phyloP scores from a whole-genome alignment of 2,113 vertebrate species.

The Etheostoma spectabile region DNA sequence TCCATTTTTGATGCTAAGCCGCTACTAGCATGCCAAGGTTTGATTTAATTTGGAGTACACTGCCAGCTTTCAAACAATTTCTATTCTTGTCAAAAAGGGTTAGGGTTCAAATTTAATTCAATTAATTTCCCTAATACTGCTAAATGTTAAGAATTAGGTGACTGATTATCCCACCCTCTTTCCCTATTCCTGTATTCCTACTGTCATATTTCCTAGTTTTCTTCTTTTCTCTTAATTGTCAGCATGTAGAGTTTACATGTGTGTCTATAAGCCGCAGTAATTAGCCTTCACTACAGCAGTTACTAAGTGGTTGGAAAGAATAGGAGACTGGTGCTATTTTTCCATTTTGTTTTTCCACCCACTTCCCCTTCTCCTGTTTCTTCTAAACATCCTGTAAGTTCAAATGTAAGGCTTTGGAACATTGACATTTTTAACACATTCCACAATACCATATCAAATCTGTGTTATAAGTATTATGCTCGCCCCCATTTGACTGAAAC shows the following conservation, averaged over 20 bases:
- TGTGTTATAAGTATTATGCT: neutral
- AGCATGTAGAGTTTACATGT: neutral
- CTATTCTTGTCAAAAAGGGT: neutral
- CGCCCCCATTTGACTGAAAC: neutral
- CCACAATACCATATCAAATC: neutral
- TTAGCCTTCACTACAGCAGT: neutral
- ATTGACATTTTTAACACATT: neutral
- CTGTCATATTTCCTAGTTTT: neutral
- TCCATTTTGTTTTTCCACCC: neutral
- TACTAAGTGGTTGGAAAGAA: slow-evolving; percentile 7
- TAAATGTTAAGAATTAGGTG: neutral
- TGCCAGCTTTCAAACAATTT: neutral
- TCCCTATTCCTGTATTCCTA: neutral
- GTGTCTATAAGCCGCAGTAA: neutral
- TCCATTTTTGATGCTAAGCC: neutral
- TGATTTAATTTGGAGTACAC: neutral
- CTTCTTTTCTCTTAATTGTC: neutral
- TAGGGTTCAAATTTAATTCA: neutral
- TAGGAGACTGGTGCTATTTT: neutral
- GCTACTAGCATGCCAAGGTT: neutral
- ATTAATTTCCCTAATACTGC: neutral
- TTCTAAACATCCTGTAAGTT: neutral
- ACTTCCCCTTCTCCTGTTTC: neutral
- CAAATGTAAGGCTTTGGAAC: neutral
- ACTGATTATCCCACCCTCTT: neutral